Conservation (phyloP, 2,888 invertebrate species). For the Unio delphinus region DNA sequence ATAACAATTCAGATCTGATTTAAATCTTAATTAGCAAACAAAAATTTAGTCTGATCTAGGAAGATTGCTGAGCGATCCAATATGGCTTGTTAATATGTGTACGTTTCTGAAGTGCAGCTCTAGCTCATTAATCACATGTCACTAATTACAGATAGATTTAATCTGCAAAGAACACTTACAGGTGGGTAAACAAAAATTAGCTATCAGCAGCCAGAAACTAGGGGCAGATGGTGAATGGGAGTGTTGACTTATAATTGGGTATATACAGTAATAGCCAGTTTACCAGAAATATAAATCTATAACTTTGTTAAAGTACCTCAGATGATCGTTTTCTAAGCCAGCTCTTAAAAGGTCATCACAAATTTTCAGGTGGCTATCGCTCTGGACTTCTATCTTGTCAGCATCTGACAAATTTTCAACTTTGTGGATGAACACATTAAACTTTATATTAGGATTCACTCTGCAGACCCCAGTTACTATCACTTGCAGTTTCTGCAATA, state of each 20-base stretch:
- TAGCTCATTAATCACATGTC: no score
- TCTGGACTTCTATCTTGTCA: conserved; percentile 98
- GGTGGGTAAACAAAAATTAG: no score
- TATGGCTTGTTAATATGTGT: no score
- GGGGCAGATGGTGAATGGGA: no score
- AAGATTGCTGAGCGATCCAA: no score
- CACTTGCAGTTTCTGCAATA: conserved; percentile 89
- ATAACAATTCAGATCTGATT: no score
- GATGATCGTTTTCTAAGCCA: conserved; percentile 73
- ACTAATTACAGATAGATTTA: no score
- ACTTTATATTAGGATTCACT: conserved; percentile 95
- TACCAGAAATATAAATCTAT: neutral
- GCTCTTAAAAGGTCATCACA: conserved; percentile 94
- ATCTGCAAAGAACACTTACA: no score
- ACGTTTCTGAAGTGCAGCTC: no score
- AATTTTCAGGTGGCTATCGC: conserved; percentile 96
- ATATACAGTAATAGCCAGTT: conserved; percentile 1
- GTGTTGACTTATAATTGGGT: conserved; percentile 4
- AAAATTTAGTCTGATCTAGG: no score
- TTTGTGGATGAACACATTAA: conserved; percentile 98
- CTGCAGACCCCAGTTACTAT: conserved; percentile 95
- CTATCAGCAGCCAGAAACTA: no score
- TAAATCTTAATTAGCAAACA: no score
- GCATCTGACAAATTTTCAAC: conserved; percentile 99
- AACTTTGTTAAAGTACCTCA: conserved; percentile 48